These are phyloP conservation scores for Tetrao urogallus DNA, from an alignment of 2,113 vertebrate species.

Conservation along the genomic window DNA sequence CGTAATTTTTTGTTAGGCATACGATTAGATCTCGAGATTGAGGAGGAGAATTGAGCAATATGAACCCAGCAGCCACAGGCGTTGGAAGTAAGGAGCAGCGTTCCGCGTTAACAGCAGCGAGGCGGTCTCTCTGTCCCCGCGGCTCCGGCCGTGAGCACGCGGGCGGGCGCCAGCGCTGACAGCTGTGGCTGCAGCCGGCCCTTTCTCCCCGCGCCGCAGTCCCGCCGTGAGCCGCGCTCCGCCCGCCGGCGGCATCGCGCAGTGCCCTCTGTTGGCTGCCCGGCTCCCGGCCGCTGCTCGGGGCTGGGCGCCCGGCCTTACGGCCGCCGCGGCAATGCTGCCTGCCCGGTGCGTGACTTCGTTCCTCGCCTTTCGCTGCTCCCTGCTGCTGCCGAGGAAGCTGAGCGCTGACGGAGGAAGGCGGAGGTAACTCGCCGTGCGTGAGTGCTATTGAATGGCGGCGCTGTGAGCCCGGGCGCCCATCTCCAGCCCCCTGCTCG, in stretches of 20 bases:
- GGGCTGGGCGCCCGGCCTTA: background rate
- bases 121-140: background rate
- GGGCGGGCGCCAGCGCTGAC: background rate
- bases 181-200: too few relatives aligned
- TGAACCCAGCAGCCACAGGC: background rate
- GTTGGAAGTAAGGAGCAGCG: background rate
- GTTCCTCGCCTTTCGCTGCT: constrained; percentile 42
- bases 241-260: background rate
- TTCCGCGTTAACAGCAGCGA: background rate
- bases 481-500: fast-evolving
- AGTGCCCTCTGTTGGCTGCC: background rate
- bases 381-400: constrained; percentile 20
- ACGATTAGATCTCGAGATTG: background rate
- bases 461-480: background rate
- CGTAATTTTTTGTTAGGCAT: background rate
- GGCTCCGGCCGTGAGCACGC: background rate
- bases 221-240: background rate
- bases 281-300: fast-evolving
- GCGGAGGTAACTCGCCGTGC: fast-evolving
- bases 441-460: fast-evolving
- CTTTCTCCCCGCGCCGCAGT: background rate
- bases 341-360: background rate
- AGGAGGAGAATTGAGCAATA: background rate
- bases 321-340: background rate
- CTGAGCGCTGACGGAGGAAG: background rate